Base-by-base conservation (phyloP, 2,888 invertebrate species). In the Xestia sexstrigata region DNA sequence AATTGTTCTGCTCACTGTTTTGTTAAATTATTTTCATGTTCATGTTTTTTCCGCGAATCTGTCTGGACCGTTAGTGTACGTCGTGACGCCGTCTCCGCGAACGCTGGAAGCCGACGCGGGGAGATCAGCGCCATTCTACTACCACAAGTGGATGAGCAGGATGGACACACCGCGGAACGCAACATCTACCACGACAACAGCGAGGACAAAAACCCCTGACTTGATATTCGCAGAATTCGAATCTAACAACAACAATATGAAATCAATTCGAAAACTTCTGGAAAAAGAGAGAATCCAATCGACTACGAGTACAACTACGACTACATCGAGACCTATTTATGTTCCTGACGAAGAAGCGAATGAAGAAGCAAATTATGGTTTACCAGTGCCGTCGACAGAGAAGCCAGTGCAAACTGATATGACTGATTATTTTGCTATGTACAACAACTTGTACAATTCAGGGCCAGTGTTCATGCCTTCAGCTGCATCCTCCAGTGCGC, bases 221-320 rank as follows among this genome's bases (percentile, higher is more conserved):
- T 90, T 96, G 66, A 96, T 96, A 89, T 96, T 96, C 84, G 96
- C 96, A 0, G 96, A 96, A 85, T 96, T 96, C 78, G 96, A 96
- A 88, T 93, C 95, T 1, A 93, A 93, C 4, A 92, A 91, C 68
- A 89, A 90, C 52, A 88, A 92, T 58, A 92, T 93, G 91, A 96
- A 96, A 88, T 95, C 95, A 8, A 95, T 96, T 74, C 91, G 95
- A 75, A 95, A 96, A 78, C 86, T 96, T 60, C 84, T 96, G 58
- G 95, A 95, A 80, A 94, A 94, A 67, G 96, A 96, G 82, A 93
- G 85, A 85, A 87, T 93, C 5, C 81, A 88, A 79, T 86, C 91
- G 1, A 89, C 90, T 39, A 87, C 88, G 13, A 89, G 87, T 17
- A 89, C 92, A 5, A 76, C 83, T 49, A 85, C 74, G 60, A 89